phyloP scores from a whole-genome alignment of 2,113 vertebrate genomes.

The Daphoenositta chrysoptera region DNA sequence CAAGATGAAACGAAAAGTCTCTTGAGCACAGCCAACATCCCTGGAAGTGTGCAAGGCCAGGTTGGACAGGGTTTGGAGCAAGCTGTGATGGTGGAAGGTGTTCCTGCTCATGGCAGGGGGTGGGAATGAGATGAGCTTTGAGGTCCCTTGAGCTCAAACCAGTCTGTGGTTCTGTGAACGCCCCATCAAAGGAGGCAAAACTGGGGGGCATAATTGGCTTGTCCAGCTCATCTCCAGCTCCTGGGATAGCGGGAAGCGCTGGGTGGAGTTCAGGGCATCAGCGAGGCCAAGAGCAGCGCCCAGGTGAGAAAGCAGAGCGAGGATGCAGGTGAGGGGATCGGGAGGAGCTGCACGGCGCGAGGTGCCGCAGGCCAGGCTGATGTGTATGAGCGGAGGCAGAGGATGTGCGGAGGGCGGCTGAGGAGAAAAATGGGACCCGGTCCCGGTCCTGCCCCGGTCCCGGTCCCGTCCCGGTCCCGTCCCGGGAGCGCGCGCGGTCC shows the following conservation, averaged over 20 bases:
- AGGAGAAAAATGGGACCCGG: fast-evolving
- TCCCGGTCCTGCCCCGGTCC: fast-evolving
- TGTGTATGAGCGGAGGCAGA: fast-evolving
- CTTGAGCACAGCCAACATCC: not conserved
- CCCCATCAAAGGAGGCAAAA: not conserved
- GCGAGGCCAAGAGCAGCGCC: fast-evolving
- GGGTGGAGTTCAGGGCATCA: not conserved
- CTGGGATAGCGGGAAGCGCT: fast-evolving
- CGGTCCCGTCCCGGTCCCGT: fast-evolving
- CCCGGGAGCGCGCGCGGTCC: not conserved
- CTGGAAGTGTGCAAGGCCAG: no score
- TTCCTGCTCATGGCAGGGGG: not conserved
- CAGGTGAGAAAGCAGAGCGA: fast-evolving
- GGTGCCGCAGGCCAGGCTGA: not conserved
- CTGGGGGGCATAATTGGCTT: fast-evolving
- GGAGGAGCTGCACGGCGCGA: fast-evolving
- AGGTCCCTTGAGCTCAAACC: not conserved
- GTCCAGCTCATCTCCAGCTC: not conserved
- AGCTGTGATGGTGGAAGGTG: not conserved
- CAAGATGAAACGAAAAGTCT: fast-evolving
- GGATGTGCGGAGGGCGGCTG: fast-evolving
- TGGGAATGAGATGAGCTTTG: no score
- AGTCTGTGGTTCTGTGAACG: not conserved
- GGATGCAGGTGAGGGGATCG: fast-evolving
- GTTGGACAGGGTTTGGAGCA: not conserved